These are phyloP conservation scores for Phocides pigmalion DNA, from an alignment of 1,140 invertebrate species.

Conservation along the genomic window DNA sequence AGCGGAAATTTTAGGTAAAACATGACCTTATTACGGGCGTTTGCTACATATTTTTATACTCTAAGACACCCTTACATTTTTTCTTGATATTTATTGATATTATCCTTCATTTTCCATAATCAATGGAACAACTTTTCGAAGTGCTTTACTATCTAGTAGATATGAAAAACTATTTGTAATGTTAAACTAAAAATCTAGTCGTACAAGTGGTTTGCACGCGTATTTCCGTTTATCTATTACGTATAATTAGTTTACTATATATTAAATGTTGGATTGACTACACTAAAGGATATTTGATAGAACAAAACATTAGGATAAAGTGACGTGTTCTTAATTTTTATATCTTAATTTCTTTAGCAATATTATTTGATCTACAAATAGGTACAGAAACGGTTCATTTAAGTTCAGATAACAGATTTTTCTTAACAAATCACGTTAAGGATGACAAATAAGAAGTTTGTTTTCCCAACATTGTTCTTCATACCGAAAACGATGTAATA, in stretches of 20 bases:
- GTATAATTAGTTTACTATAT: constrained; percentile 38
- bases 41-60: background rate
- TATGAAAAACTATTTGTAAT: constrained; percentile 79
- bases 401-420: too few relatives aligned
- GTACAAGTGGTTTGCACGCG: constrained; percentile 77
- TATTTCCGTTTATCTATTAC: constrained; percentile 49
- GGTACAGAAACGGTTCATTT: too few relatives aligned
- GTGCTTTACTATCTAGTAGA: constrained; percentile 83
- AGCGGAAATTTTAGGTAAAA: too few relatives aligned
- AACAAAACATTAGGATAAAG: too few relatives aligned
- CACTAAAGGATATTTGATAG: background rate
- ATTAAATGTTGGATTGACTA: background rate
- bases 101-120: constrained; percentile 50
- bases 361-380: too few relatives aligned
- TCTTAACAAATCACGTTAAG: too few relatives aligned
- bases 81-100: constrained; percentile 24
- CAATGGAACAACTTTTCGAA: constrained; percentile 75
- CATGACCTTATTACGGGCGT: too few relatives aligned
- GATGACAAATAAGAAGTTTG: too few relatives aligned
- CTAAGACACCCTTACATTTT: constrained; percentile 11
- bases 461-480: too few relatives aligned
- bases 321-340: background rate
- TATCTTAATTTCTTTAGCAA: too few relatives aligned
- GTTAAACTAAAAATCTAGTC: constrained; percentile 66
- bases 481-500: too few relatives aligned